phyloP scores from a whole-genome alignment of 2,113 vertebrate genomes.

The Turnix velox region DNA sequence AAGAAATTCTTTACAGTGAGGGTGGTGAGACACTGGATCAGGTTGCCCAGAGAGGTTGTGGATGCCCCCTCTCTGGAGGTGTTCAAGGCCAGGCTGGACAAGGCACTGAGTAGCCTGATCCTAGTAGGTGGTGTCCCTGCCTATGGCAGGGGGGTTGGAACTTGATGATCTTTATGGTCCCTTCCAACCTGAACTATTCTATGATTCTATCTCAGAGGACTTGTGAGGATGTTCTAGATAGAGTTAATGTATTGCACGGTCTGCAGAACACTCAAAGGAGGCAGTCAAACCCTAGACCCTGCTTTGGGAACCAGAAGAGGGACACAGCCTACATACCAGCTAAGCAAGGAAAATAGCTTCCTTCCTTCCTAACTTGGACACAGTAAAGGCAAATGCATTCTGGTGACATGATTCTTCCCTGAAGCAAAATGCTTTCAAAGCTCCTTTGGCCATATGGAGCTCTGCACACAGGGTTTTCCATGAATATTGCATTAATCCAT shows the following conservation, averaged over 20 bases:
- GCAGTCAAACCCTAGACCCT: neutral
- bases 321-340: neutral
- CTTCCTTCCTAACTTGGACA: slow-evolving; percentile 29
- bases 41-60: too few species aligned
- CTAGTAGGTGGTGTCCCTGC: too few species aligned
- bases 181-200: too few species aligned
- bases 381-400: slow-evolving; percentile 10
- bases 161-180: too few species aligned
- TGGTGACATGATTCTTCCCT: slow-evolving; percentile 17
- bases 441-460: slow-evolving; percentile 1
- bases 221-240: neutral
- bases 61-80: too few species aligned
- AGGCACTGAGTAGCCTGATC: too few species aligned
- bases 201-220: neutral
- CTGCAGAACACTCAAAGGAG: neutral
- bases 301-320: neutral
- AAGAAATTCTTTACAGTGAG: too few species aligned
- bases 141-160: too few species aligned
- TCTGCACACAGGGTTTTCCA: neutral
- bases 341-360: slow-evolving; percentile 35
- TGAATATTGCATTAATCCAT: slow-evolving; percentile 56
- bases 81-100: too few species aligned
- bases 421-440: slow-evolving; percentile 40
- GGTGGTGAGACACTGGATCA: too few species aligned
- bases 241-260: neutral